Base-by-base conservation (phyloP, 2,113 vertebrate species). In the Melospiza georgiana region DNA sequence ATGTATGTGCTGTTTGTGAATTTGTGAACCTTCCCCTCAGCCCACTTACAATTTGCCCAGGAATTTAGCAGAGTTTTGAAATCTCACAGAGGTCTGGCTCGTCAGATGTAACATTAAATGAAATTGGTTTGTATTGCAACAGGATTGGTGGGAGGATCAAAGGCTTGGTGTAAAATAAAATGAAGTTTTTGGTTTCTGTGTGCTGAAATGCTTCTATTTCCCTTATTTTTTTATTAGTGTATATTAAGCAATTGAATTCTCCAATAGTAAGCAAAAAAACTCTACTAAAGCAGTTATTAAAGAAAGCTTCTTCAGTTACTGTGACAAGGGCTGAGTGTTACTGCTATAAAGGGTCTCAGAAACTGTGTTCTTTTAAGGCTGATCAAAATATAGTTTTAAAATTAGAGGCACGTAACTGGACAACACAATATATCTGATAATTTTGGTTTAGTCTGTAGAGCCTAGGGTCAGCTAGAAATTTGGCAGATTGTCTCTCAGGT, bases 371-470 rank as follows among this genome's bases (percentile, higher is more conserved):
- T 94, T 94, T 95, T 96, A 94, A 96, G 87, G 81, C 92, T 93
- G 93, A 93, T 96, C 92, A 97, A 43, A 91, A 89, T 95, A 96
- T 97, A 23, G 2, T 80, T 97, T 96, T 96, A 88, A 96, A 93
- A 95, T 96, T 83, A 37, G 68, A 68, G 28, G 7, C 21, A 2
- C 22, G 17, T 43, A 55, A 37, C 52, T 52, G 59, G 76, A 65
- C 57, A 84, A 14, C 24, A 39, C 2, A 1, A 81, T 93, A 87
- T 81, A 86, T 91, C 95, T 96, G 92, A 93, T 93, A 91, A 96
- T 96, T 97, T 86, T 95, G 80, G 80, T 92, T 97, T 95, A 94
- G 83, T 93, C 96, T 96, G 96, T 90, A 96, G 97, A 97, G 89
- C 92, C 85, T 97, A 92, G 96, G 93, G 95, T 96, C 95, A 96